Conservation (phyloP, 2,888 invertebrate species). For the Anaspis maculata region DNA sequence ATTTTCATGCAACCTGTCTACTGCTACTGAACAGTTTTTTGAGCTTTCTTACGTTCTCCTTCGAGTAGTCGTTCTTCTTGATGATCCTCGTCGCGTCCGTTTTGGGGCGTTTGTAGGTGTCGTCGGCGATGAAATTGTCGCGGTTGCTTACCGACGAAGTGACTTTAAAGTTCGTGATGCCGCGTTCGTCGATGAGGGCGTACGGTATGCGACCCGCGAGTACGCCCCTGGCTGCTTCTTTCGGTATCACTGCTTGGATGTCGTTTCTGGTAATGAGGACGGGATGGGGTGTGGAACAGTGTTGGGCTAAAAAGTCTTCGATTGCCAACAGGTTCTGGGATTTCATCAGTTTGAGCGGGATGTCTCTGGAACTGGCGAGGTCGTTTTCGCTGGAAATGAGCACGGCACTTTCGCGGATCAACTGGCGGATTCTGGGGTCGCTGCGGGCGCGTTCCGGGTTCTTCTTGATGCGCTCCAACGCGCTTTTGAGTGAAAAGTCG, state of each 20-base stretch:
- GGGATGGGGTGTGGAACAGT: conserved; percentile 47
- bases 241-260: conserved; percentile 66
- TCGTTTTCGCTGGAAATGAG: too few relatives aligned
- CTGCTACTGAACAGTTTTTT: conserved; percentile 27
- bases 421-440: conserved; percentile 60
- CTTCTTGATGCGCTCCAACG: conserved; percentile 54
- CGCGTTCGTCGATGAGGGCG: conserved; percentile 67
- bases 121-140: too few relatives aligned
- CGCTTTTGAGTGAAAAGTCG: conserved; percentile 53
- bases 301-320: conserved; percentile 62
- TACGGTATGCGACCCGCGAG: conserved; percentile 68
- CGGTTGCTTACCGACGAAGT: too few relatives aligned
- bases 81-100: too few relatives aligned
- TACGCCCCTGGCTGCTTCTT: conserved; percentile 65
- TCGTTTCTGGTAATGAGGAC: conserved; percentile 67
- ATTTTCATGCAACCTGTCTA: conserved; percentile 30
- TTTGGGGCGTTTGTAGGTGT: too few relatives aligned
- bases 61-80: too few relatives aligned
- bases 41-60: conserved; percentile 31
- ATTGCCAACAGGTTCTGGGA: conserved; percentile 66
- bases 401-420: conserved; percentile 65
- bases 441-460: conserved; percentile 60
- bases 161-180: conserved; percentile 70
- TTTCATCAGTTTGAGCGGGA: conserved; percentile 59
- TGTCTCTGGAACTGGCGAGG: conserved; percentile 54